These are phyloP conservation scores for Lates japonicus DNA, from an alignment of 2,797 vertebrate genomes.

Conservation along the genomic window DNA sequence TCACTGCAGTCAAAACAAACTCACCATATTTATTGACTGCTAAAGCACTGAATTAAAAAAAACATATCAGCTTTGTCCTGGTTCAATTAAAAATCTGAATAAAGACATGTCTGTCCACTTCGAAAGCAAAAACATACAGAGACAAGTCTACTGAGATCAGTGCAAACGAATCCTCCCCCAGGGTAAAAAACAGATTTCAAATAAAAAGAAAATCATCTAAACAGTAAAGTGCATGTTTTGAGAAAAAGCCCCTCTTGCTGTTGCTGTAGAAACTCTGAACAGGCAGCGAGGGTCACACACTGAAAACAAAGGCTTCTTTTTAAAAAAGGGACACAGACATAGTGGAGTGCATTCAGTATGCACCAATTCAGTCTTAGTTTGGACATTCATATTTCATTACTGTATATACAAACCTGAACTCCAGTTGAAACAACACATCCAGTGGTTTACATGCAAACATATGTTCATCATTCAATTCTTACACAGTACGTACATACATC, in stretches of 20 bases:
- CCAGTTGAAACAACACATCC: conserved; percentile 73
- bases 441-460: conserved; percentile 76
- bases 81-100: conserved; percentile 79
- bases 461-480: conserved; percentile 38
- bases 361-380: conserved; percentile 55
- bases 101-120: conserved; percentile 58
- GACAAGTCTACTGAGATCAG: conserved; percentile 71
- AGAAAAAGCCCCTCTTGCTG: conserved; percentile 66
- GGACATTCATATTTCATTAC: conserved; percentile 63
- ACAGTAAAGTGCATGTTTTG: conserved; percentile 87
- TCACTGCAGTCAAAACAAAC: conserved; percentile 48
- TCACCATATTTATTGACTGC: conserved; percentile 70
- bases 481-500: conserved; percentile 17
- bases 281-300: conserved; percentile 60
- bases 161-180: conserved; percentile 79
- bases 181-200: conserved; percentile 62
- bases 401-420: conserved; percentile 61
- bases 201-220: conserved; percentile 56
- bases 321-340: conserved; percentile 20
- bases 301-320: conserved; percentile 37
- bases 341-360: conserved; percentile 29
- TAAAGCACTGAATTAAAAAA: conserved; percentile 72
- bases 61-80: conserved; percentile 70
- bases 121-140: conserved; percentile 52
- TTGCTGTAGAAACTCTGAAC: conserved; percentile 55